A percentile compares a stretch with the other conserved stretches of the same genome.
phyloP scores from a whole-genome alignment of 2,113 vertebrate genomes.

The Istiophorus platypterus region DNA sequence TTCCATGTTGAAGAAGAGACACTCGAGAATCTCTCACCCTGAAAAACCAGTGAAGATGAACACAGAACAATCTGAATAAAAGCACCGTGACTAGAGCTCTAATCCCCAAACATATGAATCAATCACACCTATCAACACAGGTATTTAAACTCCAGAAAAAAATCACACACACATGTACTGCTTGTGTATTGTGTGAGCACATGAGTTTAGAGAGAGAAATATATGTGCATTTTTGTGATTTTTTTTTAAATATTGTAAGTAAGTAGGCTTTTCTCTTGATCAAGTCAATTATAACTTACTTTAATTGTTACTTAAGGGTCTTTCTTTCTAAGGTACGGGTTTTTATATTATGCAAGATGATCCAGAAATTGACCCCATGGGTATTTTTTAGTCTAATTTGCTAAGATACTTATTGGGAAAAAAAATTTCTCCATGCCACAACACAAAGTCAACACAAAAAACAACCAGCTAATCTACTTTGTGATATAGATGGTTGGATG shows the following conservation, averaged over 20 bases:
- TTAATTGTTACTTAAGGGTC: not conserved
- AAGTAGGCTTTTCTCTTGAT: not conserved
- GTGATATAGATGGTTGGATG: not conserved
- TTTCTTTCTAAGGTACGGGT: not conserved
- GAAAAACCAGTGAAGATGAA: conserved; percentile 63
- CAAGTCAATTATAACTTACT: too few species aligned
- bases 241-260: not conserved
- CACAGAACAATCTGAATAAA: conserved; percentile 57
- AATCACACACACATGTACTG: conserved; percentile 17
- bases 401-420: not conserved
- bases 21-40: conserved; percentile 46
- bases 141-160: conserved; percentile 60
- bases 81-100: conserved; percentile 46
- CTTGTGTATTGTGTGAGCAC: not conserved
- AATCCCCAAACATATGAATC: conserved; percentile 67
- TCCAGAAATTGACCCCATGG: not conserved
- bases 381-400: not conserved
- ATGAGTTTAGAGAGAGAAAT: conserved; percentile 2
- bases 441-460: not conserved
- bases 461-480: conserved; percentile 19
- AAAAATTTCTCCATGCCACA: not conserved
- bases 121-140: conserved; percentile 68
- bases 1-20: conserved; percentile 37
- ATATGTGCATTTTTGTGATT: not conserved
- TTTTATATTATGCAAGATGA: not conserved